Evolutionary conservation across 2,888 invertebrate species (phyloP).

Genomic region (Aleiodes testaceus): DNA sequence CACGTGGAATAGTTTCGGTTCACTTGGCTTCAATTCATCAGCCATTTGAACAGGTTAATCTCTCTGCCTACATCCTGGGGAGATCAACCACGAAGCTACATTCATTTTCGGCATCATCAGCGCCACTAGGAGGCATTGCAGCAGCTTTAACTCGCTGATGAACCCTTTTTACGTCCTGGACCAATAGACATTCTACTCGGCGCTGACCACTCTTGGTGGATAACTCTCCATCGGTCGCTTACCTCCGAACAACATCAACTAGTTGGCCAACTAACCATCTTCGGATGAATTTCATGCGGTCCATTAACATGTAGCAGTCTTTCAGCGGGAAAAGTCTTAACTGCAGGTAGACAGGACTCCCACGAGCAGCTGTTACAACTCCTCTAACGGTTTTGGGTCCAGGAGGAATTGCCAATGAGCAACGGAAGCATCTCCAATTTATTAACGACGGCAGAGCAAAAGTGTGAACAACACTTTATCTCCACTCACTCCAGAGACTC

Average conservation of each 20-base stretch:
- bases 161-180: neutral
- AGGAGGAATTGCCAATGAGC: slow-evolving; percentile 8
- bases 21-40: neutral
- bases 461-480: slow-evolving; percentile 19
- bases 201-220: neutral
- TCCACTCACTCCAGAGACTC: slow-evolving; percentile 13
- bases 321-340: no score
- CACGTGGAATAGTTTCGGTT: neutral
- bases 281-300: no score
- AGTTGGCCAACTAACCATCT: slow-evolving; percentile 1
- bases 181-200: slow-evolving; percentile 19
- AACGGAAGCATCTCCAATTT: neutral
- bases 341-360: neutral
- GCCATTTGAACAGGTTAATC: neutral
- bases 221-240: neutral
- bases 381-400: slow-evolving; percentile 11
- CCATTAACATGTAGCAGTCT: no score
- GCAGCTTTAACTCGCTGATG: slow-evolving; percentile 11
- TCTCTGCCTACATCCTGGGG: neutral
- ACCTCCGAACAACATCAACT: neutral
- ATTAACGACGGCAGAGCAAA: neutral
- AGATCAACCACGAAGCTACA: slow-evolving; percentile 1
- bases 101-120: neutral
- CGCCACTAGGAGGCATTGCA: neutral
- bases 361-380: slow-evolving; percentile 30